Evolutionary conservation across 2,888 invertebrate genomes (phyloP).

Genomic region (Ormyrus pomaceus): DNA sequence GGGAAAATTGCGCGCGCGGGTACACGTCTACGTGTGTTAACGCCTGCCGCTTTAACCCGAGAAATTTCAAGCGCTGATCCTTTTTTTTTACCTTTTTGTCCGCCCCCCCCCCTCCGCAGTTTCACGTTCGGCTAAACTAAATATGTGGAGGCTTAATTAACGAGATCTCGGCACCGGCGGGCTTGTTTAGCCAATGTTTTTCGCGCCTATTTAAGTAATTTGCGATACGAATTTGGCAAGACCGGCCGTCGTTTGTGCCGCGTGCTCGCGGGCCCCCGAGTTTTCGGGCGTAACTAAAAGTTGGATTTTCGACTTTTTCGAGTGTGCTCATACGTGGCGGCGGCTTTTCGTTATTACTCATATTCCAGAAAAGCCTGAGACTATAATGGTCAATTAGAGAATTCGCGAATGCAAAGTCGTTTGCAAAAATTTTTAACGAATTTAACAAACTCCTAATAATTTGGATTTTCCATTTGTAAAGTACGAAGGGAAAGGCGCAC

Average conservation of each 20-base stretch:
- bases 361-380: too few species aligned
- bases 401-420: too few species aligned
- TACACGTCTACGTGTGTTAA: not conserved
- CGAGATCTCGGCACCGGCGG: slow-evolving; percentile 1
- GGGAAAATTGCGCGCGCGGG: not conserved
- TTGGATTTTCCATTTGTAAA: slow-evolving; percentile 41
- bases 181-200: slow-evolving; percentile 38
- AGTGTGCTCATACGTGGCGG: too few species aligned
- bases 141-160: slow-evolving; percentile 28
- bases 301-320: too few species aligned
- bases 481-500: slow-evolving; percentile 1
- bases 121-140: not conserved
- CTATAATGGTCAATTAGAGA: too few species aligned
- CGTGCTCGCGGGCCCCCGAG: not conserved
- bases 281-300: too few species aligned
- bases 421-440: not conserved
- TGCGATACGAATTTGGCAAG: slow-evolving; percentile 35
- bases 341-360: too few species aligned
- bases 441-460: not conserved
- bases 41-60: too few species aligned
- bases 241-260: not conserved
- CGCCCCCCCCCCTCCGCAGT: not conserved
- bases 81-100: not conserved
- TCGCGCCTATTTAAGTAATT: slow-evolving; percentile 36
- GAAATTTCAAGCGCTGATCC: too few species aligned